Conservation (phyloP, 2,888 invertebrate genomes). For the Polylopha cassiicola region DNA sequence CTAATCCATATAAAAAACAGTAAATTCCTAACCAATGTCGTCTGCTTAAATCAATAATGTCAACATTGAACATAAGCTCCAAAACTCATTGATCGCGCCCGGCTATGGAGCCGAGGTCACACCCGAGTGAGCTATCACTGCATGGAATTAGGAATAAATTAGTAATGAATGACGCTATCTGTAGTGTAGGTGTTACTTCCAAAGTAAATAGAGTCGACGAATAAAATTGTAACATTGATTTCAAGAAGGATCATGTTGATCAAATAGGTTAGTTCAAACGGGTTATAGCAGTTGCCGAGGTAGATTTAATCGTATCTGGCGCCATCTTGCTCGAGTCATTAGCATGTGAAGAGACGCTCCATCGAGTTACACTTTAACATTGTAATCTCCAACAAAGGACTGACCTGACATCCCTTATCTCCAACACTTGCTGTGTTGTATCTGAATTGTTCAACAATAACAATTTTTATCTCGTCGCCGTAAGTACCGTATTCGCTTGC, state of each 20-base stretch:
- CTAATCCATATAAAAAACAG: no score
- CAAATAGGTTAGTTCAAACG: conserved; percentile 9
- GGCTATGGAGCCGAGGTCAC: conserved; percentile 16
- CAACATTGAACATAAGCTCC: conserved; percentile 14
- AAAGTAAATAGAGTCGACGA: conserved; percentile 3
- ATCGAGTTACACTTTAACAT: conserved; percentile 55
- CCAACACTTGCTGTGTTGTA: conserved; percentile 21
- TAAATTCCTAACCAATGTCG: no score
- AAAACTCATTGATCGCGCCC: conserved; percentile 21
- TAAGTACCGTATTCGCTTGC: conserved; percentile 21
- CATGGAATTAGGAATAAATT: conserved; percentile 20
- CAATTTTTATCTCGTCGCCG: conserved; percentile 27
- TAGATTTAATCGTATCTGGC: conserved; percentile 53
- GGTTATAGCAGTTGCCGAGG: conserved; percentile 13
- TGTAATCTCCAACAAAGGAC: conserved; percentile 65
- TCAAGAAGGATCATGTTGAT: conserved; percentile 1
- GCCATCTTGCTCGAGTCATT: conserved; percentile 52
- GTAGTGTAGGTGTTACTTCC: conserved; percentile 2
- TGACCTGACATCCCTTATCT: conserved; percentile 51
- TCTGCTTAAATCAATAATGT: conserved; percentile 8
- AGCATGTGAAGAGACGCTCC: conserved; percentile 57
- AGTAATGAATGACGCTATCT: conserved; percentile 9
- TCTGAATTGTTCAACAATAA: conserved; percentile 27
- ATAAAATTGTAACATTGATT: no score
- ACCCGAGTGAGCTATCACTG: conserved; percentile 14